Conservation (phyloP, 2,888 invertebrate species). For the Alentia gelatinosa region DNA sequence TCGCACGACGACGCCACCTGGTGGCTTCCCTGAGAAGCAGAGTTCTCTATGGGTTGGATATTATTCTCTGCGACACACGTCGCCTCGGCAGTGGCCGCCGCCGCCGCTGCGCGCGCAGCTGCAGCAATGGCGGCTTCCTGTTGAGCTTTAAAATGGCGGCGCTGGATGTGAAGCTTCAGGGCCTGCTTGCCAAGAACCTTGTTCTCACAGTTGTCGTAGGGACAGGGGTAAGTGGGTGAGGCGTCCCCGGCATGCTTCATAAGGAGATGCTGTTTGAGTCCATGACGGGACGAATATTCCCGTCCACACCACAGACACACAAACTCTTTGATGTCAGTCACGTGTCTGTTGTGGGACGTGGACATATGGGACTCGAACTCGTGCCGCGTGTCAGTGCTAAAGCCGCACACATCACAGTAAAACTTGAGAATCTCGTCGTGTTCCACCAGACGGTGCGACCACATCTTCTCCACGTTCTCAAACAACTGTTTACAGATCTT, state of each 20-base stretch:
- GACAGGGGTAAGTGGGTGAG: constrained; percentile 59
- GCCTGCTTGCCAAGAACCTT: constrained; percentile 53
- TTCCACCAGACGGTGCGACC: constrained; percentile 57
- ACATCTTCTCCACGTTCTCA: constrained; percentile 58
- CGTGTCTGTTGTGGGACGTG: constrained; percentile 60
- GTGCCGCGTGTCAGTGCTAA: constrained; percentile 12
- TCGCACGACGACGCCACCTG: constrained; percentile 41
- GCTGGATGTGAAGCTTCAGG: constrained; percentile 59
- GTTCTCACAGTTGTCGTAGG: constrained; percentile 55
- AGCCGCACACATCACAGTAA: constrained; percentile 61
- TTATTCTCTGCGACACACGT: neutral
- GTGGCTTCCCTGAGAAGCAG: constrained; percentile 33
- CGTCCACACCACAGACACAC: constrained; percentile 62
- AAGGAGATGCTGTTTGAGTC: constrained; percentile 61
- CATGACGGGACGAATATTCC: constrained; percentile 57
- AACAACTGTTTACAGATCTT: constrained; percentile 58
- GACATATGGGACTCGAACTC: constrained; percentile 61
- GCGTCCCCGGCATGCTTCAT: constrained; percentile 60
- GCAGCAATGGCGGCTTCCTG: neutral
- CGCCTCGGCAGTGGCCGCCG: neutral
- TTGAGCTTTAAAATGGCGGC: constrained; percentile 56
- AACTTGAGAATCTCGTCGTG: constrained; percentile 55
- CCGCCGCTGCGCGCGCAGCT: neutral
- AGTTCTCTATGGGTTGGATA: constrained; percentile 34
- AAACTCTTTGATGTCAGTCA: constrained; percentile 57